These are phyloP conservation scores for Ctenodactylus gundi DNA, from an alignment of 2,113 vertebrate species.

Conservation along the genomic window DNA sequence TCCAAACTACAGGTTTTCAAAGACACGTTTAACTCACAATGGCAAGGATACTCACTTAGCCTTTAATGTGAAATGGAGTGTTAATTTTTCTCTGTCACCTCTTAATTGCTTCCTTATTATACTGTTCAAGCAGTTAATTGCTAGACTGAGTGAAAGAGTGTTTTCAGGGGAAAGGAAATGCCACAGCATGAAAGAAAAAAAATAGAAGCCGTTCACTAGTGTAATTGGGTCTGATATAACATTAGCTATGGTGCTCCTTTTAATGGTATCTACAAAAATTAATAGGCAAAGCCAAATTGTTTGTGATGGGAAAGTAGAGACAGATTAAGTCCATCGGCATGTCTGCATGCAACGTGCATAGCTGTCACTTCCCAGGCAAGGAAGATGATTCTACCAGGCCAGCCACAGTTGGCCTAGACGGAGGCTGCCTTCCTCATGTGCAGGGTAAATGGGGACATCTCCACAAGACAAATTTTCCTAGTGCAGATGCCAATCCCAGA, in stretches of 20 bases:
- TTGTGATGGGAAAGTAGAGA: conserved; percentile 74
- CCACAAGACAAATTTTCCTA: neutral
- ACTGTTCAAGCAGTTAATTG: conserved; percentile 92
- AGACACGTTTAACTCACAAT: conserved; percentile 89
- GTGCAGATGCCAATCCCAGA: neutral
- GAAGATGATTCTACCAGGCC: neutral
- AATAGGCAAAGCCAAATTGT: conserved; percentile 81
- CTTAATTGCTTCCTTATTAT: conserved; percentile 93
- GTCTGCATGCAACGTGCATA: neutral
- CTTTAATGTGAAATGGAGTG: conserved; percentile 92
- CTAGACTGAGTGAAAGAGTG: conserved; percentile 89
- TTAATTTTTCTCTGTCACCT: conserved; percentile 92
- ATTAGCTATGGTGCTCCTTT: conserved; percentile 81
- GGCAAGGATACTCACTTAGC: conserved; percentile 89
- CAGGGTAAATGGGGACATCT: neutral
- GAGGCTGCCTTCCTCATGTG: neutral
- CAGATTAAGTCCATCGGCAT: conserved; percentile 39
- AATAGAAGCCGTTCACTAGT: conserved; percentile 77
- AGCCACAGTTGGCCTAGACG: neutral
- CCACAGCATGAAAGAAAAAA: conserved; percentile 88
- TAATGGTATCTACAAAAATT: conserved; percentile 84
- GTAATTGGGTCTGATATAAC: conserved; percentile 85
- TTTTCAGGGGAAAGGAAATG: conserved; percentile 91
- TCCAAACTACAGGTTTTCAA: conserved; percentile 89
- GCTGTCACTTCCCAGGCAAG: neutral